Base-by-base conservation (phyloP, 2,113 vertebrate genomes). In the Hippocampus zosterae region DNA sequence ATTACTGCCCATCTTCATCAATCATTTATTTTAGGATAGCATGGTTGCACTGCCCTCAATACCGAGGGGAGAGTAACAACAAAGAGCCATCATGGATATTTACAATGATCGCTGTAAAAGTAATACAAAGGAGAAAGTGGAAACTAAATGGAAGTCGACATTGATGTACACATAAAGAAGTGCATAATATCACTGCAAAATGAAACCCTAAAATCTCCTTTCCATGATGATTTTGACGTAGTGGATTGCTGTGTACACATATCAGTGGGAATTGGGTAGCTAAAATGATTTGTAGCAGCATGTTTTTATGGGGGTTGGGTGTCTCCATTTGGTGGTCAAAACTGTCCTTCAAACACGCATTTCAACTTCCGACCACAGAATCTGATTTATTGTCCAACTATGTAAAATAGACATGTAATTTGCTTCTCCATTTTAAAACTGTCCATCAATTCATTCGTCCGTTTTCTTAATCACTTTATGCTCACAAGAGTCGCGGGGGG, bases 1-100 rank as follows among this genome's bases (percentile, higher is more conserved):
- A 65, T 65, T 65, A 65, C 42, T 65, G 63, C 42, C 63, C 40
- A 27, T 65, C 41, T 65, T 65, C 63, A 65, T 65, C 63, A 46
- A 65, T 65, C 63, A 65, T 65, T 65, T 46, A 65, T 65, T 46
- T 27, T 25, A 27, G 42, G 42, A 46, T 42, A 65, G 63, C 37
- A 27, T 42, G 42, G 42, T 25, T 48, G 63, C 41, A 18, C 63
- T 65, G 63, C 42, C 63, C 63, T 46, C 40, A 25, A 65, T 46
- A 65, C 63, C n/a, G 15, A 65, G 41, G 37, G 21, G 40, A 63
- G 61, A 10, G 40, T 3, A 46, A 65, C 63, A 46, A 46, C 41
- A 65, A 65, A 48, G 63, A 46, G 25, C 41, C 41, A 27, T 65
- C 63, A 46, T 46, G 42, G 63, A 65, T 25, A 16, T 37, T 27